These are phyloP conservation scores for Poecile montanus DNA, from an alignment of 2,797 vertebrate genomes.

Conservation along the genomic window DNA sequence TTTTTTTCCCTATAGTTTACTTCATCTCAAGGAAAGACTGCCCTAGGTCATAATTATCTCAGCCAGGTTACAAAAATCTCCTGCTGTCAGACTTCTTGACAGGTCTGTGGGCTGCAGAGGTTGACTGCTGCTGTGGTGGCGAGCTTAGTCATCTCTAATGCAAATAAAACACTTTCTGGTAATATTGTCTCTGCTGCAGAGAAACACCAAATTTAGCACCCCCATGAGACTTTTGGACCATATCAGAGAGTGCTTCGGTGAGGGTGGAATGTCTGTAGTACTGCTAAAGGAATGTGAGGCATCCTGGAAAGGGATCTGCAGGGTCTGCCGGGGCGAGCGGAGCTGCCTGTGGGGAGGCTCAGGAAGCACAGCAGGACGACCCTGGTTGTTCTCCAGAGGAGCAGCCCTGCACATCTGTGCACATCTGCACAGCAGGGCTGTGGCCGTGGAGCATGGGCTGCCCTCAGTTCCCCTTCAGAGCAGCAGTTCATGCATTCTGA, in stretches of 20 bases:
- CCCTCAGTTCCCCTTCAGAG: not conserved
- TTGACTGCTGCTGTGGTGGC: not conserved
- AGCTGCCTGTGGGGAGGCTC: not conserved
- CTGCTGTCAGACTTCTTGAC: not conserved
- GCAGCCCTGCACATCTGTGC: not conserved
- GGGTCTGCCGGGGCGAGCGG: not conserved
- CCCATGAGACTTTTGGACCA: constrained; percentile 31
- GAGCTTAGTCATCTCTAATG: constrained; percentile 28
- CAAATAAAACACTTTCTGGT: constrained; percentile 57
- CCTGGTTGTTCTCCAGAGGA: constrained; percentile 4
- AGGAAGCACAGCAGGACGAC: not conserved
- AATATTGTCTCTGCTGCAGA: constrained; percentile 1
- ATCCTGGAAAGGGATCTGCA: constrained; percentile 49
- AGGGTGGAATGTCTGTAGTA: constrained; percentile 62
- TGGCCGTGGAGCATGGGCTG: accelerated
- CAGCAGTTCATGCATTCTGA: not conserved
- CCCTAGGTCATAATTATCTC: not conserved
- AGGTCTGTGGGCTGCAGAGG: constrained; percentile 1
- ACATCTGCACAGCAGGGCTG: constrained; percentile 9
- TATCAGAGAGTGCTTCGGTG: constrained; percentile 44
- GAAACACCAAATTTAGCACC: constrained; percentile 62
- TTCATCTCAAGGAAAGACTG: not conserved
- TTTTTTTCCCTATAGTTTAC: not conserved
- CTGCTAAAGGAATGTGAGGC: constrained; percentile 59
- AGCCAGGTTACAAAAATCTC: not conserved